Evolutionary conservation across 2,113 vertebrate species (phyloP).

Genomic region (Entelurus aequoreus): DNA sequence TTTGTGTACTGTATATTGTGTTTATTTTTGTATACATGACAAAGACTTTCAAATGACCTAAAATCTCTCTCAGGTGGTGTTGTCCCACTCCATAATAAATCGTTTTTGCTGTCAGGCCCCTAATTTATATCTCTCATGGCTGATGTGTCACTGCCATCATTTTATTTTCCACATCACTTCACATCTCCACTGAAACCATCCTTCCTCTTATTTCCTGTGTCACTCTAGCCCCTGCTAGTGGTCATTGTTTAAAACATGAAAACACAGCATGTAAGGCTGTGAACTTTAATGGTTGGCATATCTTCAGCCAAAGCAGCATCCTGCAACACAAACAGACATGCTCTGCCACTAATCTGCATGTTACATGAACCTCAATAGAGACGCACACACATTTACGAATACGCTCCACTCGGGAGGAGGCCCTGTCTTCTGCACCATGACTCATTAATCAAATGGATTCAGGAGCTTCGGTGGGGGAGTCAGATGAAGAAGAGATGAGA

Average conservation of each 20-base stretch:
- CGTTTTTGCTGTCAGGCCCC: conserved; percentile 16
- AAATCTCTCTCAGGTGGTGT: conserved; percentile 21
- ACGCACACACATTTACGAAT: conserved; percentile 24
- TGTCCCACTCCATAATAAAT: conserved; percentile 38
- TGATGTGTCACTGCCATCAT: conserved; percentile 27
- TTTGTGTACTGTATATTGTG: neutral
- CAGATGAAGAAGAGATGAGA: conserved; percentile 21
- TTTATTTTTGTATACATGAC: conserved; percentile 1
- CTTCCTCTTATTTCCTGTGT: neutral
- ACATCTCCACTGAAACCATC: conserved; percentile 7
- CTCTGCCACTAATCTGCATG: neutral
- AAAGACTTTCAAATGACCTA: conserved; percentile 19
- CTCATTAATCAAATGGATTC: conserved; percentile 62
- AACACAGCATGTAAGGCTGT: neutral
- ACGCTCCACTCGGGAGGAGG: conserved; percentile 19
- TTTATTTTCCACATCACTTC: conserved; percentile 26
- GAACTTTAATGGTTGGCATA: conserved; percentile 1
- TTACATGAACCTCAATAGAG: conserved; percentile 10
- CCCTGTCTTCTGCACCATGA: conserved; percentile 47
- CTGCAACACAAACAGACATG: conserved; percentile 2
- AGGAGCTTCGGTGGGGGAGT: conserved; percentile 5
- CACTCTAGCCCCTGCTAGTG: neutral
- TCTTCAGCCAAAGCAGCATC: neutral
- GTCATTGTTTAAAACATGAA: conserved; percentile 14
- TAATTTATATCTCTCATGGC: conserved; percentile 17